These are phyloP conservation scores for Smittia aterrima DNA, from an alignment of 2,888 invertebrate genomes.

Conservation along the genomic window DNA sequence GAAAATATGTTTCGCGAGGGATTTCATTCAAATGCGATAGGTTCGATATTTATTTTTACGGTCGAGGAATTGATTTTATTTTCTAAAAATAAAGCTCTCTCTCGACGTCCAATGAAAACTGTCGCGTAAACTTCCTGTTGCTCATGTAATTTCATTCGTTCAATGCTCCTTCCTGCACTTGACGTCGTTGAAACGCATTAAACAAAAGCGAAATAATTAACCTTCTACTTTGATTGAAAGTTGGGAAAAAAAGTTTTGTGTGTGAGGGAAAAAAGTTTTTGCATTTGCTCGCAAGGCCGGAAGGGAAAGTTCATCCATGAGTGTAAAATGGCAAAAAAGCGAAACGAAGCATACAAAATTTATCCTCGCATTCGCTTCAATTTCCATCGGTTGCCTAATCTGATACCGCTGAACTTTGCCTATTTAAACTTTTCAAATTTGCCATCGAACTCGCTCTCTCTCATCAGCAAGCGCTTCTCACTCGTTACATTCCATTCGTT, in stretches of 20 bases:
- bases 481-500: neutral
- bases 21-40: neutral
- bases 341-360: neutral
- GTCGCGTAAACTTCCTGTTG: neutral
- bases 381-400: neutral
- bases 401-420: neutral
- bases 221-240: neutral
- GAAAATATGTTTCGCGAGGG: neutral
- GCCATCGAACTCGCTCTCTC: too few relatives aligned
- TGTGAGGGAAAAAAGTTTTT: neutral
- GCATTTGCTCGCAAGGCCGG: neutral
- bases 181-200: neutral
- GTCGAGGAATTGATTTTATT: neutral
- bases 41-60: neutral
- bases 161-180: too few relatives aligned
- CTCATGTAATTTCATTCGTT: neutral
- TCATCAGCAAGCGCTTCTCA: neutral
- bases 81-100: neutral
- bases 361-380: neutral
- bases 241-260: too few relatives aligned
- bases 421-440: constrained; percentile 1
- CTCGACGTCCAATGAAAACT: neutral
- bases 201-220: neutral
- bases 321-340: neutral
- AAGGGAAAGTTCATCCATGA: neutral